Evolutionary conservation across 2,113 vertebrate genomes (phyloP), one percentile per base, ranked within the genome.

Genomic region (Phaethon lepturus): DNA sequence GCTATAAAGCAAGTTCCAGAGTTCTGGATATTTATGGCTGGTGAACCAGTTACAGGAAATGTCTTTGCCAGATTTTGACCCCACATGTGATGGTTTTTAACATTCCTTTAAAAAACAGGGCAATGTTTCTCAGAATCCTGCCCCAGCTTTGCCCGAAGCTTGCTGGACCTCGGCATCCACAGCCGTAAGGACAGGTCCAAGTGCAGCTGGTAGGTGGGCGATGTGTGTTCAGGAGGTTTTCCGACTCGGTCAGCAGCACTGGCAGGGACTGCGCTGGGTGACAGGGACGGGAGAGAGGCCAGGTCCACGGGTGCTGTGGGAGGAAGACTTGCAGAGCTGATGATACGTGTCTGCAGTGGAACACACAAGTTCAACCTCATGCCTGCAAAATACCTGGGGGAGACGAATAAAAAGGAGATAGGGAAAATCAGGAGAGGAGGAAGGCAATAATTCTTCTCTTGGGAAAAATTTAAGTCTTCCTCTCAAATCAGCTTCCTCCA

Each of bases 161-260:
- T 55, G 55, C 63, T 47, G 74, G 58, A 25, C 14, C 40, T 87
- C 26, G 12, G 35, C 31, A 53, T 13, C 13, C 60, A 10, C 33
- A 9, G 31, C 35, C 5, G 4, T 52, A 28, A 25, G 8, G 93
- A 12, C 10, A n/a, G 50, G 47, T 4, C 23, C 25, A 12, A 66
- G 56, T 4, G 28, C 14, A 59, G 52, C 16, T 26, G 56, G 18
- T 4, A 1, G 0, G 45, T 31, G 74, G 50, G 31, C 45, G 53
- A 40, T 22, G 7, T 2, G 53, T 15, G 6, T 29, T 40, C 4
- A 4, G 66, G 50, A 6, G 10, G 16, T 8, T 12, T 66, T 59
- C 12, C 5, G 42, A 25, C 52, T 31, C 8, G 3, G 17, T 0
- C 9, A 3, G 38, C 72, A 62, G 58, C 2, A 1, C 29, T 11